Percentiles rank a stretch among this genome's conserved stretches.
These are phyloP conservation scores for Leptodactylus fallax DNA, from an alignment of 2,797 vertebrate species.

Conservation along the genomic window DNA sequence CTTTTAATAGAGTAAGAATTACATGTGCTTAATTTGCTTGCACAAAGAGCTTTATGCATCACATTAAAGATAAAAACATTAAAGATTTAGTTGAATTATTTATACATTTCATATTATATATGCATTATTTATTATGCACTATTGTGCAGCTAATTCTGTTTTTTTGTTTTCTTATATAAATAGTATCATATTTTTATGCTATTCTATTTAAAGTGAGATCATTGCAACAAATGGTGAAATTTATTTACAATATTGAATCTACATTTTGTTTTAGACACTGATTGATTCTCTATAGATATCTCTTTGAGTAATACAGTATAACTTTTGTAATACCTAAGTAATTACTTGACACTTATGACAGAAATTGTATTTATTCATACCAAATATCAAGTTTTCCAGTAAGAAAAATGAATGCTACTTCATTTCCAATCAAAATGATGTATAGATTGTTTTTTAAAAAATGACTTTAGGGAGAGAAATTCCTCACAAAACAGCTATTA, in stretches of 20 bases:
- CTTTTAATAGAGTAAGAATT: not conserved
- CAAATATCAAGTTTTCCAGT: constrained; percentile 48
- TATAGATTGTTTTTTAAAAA: constrained; percentile 58
- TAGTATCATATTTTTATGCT: not conserved
- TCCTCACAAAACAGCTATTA: constrained; percentile 50
- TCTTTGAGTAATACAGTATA: not conserved
- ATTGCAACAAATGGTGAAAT: not conserved
- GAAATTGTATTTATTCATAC: constrained; percentile 43
- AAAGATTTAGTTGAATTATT: not conserved
- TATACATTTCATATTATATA: not conserved
- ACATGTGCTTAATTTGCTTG: not conserved
- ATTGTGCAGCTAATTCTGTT: not conserved
- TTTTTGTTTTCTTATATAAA: not conserved
- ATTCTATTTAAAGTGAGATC: not conserved
- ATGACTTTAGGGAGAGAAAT: constrained; percentile 58
- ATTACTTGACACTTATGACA: constrained; percentile 39
- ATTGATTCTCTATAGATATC: constrained; percentile 38
- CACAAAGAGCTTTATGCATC: not conserved
- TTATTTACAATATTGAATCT: constrained; percentile 1
- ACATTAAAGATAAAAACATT: not conserved
- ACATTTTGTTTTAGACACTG: constrained; percentile 21
- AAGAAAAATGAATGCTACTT: constrained; percentile 55
- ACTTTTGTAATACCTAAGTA: constrained; percentile 33
- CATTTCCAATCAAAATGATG: constrained; percentile 60
- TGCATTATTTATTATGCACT: constrained; percentile 4